A percentile compares a stretch with the other conserved stretches of the same genome.
phyloP scores from a whole-genome alignment of 2,113 vertebrate species.

The Pelodiscus sinensis region DNA sequence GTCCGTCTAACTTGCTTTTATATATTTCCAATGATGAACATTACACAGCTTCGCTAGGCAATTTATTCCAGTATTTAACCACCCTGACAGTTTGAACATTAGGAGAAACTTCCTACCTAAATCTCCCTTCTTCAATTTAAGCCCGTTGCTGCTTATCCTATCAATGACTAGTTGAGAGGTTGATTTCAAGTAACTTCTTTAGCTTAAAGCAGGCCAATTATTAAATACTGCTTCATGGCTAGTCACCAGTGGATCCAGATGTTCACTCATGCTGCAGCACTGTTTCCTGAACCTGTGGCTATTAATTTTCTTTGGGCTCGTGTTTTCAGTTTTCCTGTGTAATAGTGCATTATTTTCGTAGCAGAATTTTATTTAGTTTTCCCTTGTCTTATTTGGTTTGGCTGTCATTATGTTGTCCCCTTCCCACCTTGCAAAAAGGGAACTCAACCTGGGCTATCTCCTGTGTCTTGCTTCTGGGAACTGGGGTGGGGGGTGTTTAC shows the following conservation, averaged over 20 bases:
- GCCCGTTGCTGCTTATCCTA: too few relatives aligned
- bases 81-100: too few relatives aligned
- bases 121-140: too few relatives aligned
- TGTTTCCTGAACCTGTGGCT: conserved; percentile 33
- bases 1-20: too few relatives aligned
- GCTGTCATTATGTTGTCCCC: neutral
- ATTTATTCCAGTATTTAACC: too few relatives aligned
- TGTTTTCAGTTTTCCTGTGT: conserved; percentile 53
- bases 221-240: conserved; percentile 46
- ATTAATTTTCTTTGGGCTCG: conserved; percentile 55
- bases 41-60: too few relatives aligned
- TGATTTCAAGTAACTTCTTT: conserved; percentile 18
- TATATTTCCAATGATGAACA: too few relatives aligned
- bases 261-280: conserved; percentile 50
- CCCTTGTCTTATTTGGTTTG: neutral
- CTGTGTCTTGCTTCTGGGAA: too few relatives aligned
- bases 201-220: conserved; percentile 24
- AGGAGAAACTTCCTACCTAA: too few relatives aligned
- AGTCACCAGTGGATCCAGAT: conserved; percentile 59
- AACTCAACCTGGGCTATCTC: neutral
- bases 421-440: fast-evolving
- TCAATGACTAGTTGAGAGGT: conserved; percentile 12
- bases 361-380: neutral
- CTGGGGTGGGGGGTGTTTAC: too few relatives aligned
- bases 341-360: conserved; percentile 19